phyloP scores from a whole-genome alignment of 2,113 vertebrate genomes.

The Clarias gariepinus region DNA sequence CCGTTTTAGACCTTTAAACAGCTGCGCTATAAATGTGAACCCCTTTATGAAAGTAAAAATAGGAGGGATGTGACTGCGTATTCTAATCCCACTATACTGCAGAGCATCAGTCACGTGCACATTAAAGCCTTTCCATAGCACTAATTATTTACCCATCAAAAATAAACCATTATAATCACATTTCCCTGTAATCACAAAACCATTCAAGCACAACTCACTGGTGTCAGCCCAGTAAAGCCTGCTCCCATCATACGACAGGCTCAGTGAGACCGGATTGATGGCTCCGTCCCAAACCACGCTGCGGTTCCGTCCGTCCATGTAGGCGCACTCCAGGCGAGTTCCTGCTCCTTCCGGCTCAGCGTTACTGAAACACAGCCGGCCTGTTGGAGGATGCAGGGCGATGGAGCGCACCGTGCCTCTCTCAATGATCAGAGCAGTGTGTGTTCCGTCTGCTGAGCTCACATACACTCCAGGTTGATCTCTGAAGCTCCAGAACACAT shows the following conservation, averaged over 20 bases:
- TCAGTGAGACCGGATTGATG: conserved; percentile 71
- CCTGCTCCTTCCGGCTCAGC: not conserved
- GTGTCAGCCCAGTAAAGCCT: conserved; percentile 85
- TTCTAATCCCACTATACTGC: too few species aligned
- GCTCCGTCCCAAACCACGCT: conserved; percentile 75
- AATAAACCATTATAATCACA: too few species aligned
- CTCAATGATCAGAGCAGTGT: conserved; percentile 70
- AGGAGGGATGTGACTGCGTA: too few species aligned
- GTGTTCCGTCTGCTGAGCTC: conserved; percentile 63
- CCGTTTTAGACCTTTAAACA: too few species aligned
- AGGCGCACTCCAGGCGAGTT: conserved; percentile 74
- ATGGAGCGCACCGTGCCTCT: conserved; percentile 70
- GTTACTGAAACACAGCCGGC: conserved; percentile 81
- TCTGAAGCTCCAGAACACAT: conserved; percentile 84
- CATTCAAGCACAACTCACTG: conserved; percentile 61
- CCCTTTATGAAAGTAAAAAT: too few species aligned
- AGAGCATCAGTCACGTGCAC: too few species aligned
- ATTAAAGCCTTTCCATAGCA: too few species aligned
- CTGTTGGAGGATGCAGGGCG: conserved; percentile 74
- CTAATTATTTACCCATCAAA: too few species aligned
- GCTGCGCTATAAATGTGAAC: too few species aligned
- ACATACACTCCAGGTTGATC: conserved; percentile 71
- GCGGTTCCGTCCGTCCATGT: conserved; percentile 78
- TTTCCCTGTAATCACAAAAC: too few species aligned
- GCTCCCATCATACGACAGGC: conserved; percentile 72